Conservation (phyloP, 2,113 vertebrate species). For the Beaufortia kweichowensis region DNA sequence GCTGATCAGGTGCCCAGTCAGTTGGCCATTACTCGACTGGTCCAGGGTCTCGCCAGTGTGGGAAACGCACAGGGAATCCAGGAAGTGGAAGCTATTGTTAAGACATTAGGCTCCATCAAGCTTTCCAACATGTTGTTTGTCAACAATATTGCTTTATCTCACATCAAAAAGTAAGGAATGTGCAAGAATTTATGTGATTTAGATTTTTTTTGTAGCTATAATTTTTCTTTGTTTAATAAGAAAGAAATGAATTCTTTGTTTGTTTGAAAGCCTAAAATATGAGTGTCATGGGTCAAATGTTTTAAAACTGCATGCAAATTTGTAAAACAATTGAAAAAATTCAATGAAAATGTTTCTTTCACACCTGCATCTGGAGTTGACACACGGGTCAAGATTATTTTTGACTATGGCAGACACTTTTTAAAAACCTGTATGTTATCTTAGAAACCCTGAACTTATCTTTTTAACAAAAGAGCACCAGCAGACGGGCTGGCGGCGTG, state of each 20-base stretch:
- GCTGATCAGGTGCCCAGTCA: slow-evolving; percentile 64
- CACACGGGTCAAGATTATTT: background rate
- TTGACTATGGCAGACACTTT: slow-evolving; percentile 18
- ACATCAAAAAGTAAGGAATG: slow-evolving; percentile 83
- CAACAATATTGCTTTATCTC: slow-evolving; percentile 80
- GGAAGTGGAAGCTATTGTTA: slow-evolving; percentile 72
- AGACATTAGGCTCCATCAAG: slow-evolving; percentile 54
- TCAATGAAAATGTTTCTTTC: background rate
- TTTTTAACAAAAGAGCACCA: slow-evolving; percentile 6
- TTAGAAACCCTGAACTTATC: slow-evolving; percentile 1
- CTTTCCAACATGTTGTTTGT: slow-evolving; percentile 79
- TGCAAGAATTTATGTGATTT: background rate
- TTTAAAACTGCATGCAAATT: background rate
- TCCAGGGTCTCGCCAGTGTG: slow-evolving; percentile 71
- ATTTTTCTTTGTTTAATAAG: too few species aligned
- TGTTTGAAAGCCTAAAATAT: background rate
- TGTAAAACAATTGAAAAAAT: background rate
- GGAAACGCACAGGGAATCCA: slow-evolving; percentile 77
- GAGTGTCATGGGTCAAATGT: background rate
- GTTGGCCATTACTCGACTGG: slow-evolving; percentile 69
- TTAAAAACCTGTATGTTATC: slow-evolving; percentile 7
- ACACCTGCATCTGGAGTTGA: background rate
- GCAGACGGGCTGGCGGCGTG: background rate
- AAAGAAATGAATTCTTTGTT: too few species aligned
- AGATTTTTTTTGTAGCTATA: too few species aligned